Evolutionary conservation across 2,888 invertebrate species (phyloP).

Genomic region (Octonoba sinensis): DNA sequence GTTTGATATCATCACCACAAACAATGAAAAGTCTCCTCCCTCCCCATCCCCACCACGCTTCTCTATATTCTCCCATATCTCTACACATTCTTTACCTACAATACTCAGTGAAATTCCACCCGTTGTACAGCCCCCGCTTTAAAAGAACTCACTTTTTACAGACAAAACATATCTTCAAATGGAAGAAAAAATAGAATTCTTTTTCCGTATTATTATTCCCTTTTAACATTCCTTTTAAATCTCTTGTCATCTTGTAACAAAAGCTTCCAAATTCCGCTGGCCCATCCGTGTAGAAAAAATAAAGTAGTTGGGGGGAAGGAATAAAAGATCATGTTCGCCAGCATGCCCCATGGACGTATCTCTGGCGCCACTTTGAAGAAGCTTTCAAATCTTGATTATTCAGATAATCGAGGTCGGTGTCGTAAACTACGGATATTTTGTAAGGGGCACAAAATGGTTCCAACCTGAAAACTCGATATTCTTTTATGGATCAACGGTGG

Average conservation of each 20-base stretch:
- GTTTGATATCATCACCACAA: too few relatives aligned
- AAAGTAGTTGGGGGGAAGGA: too few relatives aligned
- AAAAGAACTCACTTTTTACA: conserved; percentile 18
- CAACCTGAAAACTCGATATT: too few relatives aligned
- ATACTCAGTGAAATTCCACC: conserved; percentile 11
- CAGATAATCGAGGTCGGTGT: too few relatives aligned
- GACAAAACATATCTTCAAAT: conserved; percentile 23
- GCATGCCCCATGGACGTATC: neutral
- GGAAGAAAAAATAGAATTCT: neutral
- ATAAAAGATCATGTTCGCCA: too few relatives aligned
- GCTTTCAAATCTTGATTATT: too few relatives aligned
- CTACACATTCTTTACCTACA: conserved; percentile 13
- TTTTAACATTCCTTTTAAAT: conserved; percentile 33
- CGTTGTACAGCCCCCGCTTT: conserved; percentile 2
- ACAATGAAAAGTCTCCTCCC: too few relatives aligned
- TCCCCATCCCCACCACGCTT: too few relatives aligned
- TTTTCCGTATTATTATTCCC: neutral
- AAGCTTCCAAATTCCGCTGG: conserved; percentile 10
- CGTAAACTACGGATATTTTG: too few relatives aligned
- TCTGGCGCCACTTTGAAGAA: neutral
- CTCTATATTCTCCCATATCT: neutral
- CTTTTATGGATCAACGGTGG: too few relatives aligned
- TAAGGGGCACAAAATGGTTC: too few relatives aligned
- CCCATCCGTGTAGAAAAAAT: conserved; percentile 2
- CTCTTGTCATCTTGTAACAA: conserved; percentile 36